phyloP scores from a whole-genome alignment of 2,113 vertebrate genomes.

The Phocoena sinus region DNA sequence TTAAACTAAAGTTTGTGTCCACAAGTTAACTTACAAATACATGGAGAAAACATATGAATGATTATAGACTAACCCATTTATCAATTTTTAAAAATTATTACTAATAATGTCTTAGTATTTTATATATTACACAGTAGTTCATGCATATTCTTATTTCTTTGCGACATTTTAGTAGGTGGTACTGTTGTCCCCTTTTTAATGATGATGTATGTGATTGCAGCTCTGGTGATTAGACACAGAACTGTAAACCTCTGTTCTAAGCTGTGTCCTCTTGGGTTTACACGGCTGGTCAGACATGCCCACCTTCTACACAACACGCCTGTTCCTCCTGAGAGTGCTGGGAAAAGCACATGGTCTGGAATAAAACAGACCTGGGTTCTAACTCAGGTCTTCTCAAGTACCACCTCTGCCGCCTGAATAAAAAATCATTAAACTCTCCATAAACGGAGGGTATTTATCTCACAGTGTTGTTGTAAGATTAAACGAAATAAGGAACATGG shows the following conservation, averaged over 20 bases:
- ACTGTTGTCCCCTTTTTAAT: neutral
- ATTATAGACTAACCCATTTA: neutral
- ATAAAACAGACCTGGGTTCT: neutral
- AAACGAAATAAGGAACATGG: neutral
- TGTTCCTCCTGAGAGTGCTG: neutral
- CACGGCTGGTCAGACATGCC: neutral
- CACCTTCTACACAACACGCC: neutral
- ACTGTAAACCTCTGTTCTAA: neutral
- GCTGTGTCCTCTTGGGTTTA: neutral
- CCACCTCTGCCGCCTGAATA: neutral
- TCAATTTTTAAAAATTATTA: neutral
- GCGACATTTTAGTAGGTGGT: neutral
- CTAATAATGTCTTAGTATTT: neutral
- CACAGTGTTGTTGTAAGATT: neutral
- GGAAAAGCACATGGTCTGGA: neutral
- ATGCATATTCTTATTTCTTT: neutral
- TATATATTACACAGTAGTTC: neutral
- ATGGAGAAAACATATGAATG: neutral
- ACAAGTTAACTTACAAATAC: neutral
- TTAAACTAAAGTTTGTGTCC: neutral
- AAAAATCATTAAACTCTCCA: neutral
- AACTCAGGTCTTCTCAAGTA: neutral
- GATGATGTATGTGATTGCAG: neutral
- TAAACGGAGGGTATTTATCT: neutral
- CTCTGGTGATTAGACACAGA: neutral